Base-by-base conservation (phyloP, 2,888 invertebrate species). In the Drosophila glabriapex region DNA sequence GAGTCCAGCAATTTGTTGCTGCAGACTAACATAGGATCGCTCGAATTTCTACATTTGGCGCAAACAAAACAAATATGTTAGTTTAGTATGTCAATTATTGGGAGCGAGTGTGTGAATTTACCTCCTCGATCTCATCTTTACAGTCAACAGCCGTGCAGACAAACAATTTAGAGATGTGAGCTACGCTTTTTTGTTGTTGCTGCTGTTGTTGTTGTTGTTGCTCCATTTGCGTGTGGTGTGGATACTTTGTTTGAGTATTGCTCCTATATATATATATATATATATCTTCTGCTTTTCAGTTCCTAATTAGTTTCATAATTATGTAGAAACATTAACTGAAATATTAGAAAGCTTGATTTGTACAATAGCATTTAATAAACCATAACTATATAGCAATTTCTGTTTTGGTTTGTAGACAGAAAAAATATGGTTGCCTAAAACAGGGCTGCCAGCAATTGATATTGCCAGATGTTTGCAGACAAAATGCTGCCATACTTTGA, bases 51-150 rank as follows among this genome's bases (percentile, higher is more conserved):
- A 33, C 79, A 70, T 54, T 16, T 46, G 46, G 46, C 25, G 25
- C 25, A 53, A 92, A 95, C 95, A 88, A 91, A 92, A 71, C 29
- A 58, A 29, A 35, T n/a, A 41, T 37, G 12, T n/a, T 35, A 29
- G 10, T 28, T 58, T 55, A 19, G 41, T 35, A 25, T 28, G 35
- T 0, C 25, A 29, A 29, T 10, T 16, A 16, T 1, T 14, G 25
- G 14, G n/a, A 16, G 9, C 12, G 19, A 37, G 14, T 10, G 6
- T 25, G 1, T 25, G 28, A 72, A 73, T 62, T 60, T 96, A 97
- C 97, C 97, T 97, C 97, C 94, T 97, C 97, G 94, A 96, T 95
- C 94, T 97, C 97, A 95, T 97, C 97, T 96, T 96, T 97, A 95
- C 96, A 96, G 95, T 97, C 97, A 94, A 97, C 96, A 93, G 96